Percentiles rank a stretch among this genome's conserved stretches.
These are phyloP conservation scores for Caenorhabditis becei DNA, from an alignment of 2,888 invertebrate genomes.

Conservation along the genomic window DNA sequence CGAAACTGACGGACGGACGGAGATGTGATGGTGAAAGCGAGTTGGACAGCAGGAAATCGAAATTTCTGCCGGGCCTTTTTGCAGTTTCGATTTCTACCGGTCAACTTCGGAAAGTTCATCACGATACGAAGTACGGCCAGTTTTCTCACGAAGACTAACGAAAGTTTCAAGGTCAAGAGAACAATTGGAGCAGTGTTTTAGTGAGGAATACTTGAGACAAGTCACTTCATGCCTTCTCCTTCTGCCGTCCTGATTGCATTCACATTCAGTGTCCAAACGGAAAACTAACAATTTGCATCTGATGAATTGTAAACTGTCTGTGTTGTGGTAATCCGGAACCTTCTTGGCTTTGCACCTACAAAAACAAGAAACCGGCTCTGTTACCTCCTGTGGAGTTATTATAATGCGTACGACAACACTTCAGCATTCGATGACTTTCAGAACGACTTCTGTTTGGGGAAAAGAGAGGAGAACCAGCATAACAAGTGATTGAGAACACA, in stretches of 20 bases:
- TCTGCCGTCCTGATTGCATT: neutral
- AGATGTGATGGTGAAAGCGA: conserved; percentile 17
- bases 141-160: neutral
- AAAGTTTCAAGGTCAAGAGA: neutral
- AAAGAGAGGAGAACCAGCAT: conserved; percentile 2
- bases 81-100: conserved; percentile 8
- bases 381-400: conserved; percentile 36
- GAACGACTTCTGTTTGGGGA: neutral
- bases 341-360: neutral
- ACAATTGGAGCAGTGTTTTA: neutral
- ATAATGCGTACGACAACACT: conserved; percentile 22
- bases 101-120: conserved; percentile 36
- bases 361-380: conserved; percentile 47
- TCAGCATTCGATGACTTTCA: conserved; percentile 23
- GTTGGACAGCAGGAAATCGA: conserved; percentile 30
- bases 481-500: neutral
- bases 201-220: neutral
- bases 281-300: neutral
- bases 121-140: conserved; percentile 1
- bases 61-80: conserved; percentile 27
- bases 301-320: conserved; percentile 27
- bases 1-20: conserved; percentile 32
- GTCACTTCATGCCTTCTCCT: neutral
- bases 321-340: neutral
- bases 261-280: neutral